Conservation (phyloP, 1,140 invertebrate genomes). For the Panulirus ornatus region DNA sequence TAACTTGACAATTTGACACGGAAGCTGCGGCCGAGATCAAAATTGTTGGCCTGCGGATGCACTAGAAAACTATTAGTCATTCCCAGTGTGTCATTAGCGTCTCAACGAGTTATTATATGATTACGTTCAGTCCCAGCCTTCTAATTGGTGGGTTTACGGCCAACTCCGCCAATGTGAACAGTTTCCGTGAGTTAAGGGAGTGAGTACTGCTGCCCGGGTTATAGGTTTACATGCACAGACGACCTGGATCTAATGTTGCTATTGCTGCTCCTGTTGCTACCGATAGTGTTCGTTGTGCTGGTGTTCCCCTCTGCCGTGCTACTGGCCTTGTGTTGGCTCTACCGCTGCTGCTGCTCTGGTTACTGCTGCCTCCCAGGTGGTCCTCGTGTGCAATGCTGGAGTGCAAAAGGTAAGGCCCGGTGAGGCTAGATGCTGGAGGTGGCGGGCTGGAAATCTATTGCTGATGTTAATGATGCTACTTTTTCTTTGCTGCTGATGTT, state of each 20-base stretch:
- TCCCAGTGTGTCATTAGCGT: neutral
- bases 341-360: too few relatives aligned
- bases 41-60: neutral
- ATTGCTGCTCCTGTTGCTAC: too few relatives aligned
- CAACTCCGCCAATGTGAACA: neutral
- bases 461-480: too few relatives aligned
- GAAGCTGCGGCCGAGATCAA: neutral
- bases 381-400: too few relatives aligned
- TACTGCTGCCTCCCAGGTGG: too few relatives aligned
- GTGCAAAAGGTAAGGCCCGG: too few relatives aligned
- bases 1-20: neutral
- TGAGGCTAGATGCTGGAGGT: too few relatives aligned
- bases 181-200: neutral
- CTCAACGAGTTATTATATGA: conserved; percentile 17
- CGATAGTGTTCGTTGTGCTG: neutral
- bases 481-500: too few relatives aligned
- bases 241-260: neutral
- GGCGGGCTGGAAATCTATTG: too few relatives aligned
- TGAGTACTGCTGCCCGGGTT: too few relatives aligned
- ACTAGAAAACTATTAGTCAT: neutral
- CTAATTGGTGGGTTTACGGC: neutral
- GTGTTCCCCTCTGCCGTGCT: too few relatives aligned
- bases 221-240: neutral
- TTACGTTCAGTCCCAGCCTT: neutral
- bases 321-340: too few relatives aligned